Evolutionary conservation across 2,888 invertebrate species (phyloP), one percentile per base, ranked within the genome.

Genomic region (Lysandra coridon): DNA sequence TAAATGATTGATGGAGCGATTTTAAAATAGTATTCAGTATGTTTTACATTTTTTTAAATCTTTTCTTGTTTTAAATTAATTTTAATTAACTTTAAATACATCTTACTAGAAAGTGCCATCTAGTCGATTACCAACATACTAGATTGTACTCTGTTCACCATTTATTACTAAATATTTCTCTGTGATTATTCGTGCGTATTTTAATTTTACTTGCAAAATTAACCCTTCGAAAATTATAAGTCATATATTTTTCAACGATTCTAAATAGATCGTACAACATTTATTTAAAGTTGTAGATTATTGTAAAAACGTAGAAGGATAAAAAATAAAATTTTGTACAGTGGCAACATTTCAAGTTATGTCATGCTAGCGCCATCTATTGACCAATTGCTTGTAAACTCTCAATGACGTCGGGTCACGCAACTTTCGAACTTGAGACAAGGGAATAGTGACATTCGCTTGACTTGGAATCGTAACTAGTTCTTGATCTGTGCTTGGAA

Each of bases 401-500:
- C 49, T 37, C 64, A 79, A 79, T 84, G 83, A 84, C 83, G 82
- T 82, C 82, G 76, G 84, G 84, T 80, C 86, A 88, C 89, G 90
- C 91, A 91, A 91, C 89, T 92, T 91, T 92, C 90, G 87, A 91
- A 91, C 91, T 91, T 92, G 91, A 86, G 85, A 85, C 89, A 88
- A 90, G 87, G 87, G 86, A 88, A 90, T 87, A 90, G 88, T 88
- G 87, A 89, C 89, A 90, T 89, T 89, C 88, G 88, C 88, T 84
- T 84, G 87, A 87, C 88, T 86, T 85, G 86, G 88, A 23, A 23
- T 23, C 23, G 23, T 23, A 23, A 23, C 23, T 23, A 23, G 23
- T 23, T 23, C 23, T 23, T 23, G 23, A 23, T 23, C 23, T 23
- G 23, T 23, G 23, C 88, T 86, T 85, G 86, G 88, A 90, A 90